phyloP scores from a whole-genome alignment of 2,797 vertebrate species.

The Urosaurus nigricauda region DNA sequence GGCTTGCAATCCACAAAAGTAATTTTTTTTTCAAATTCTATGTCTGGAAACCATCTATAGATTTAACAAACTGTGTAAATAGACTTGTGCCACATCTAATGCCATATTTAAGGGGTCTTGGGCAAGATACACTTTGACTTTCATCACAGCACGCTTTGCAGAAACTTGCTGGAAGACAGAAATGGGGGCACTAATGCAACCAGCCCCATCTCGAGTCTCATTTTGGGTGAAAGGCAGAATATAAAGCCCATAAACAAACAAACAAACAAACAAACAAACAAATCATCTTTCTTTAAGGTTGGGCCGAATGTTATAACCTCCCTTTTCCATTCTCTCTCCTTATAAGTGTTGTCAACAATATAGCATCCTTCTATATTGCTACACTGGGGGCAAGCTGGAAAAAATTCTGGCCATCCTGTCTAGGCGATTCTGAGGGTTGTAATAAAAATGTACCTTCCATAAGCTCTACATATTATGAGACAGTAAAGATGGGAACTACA shows the following conservation, averaged over 20 bases:
- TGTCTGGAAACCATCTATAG: neutral
- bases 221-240: too few species aligned
- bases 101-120: neutral
- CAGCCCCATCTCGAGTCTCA: neutral
- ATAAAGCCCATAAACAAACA: too few species aligned
- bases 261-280: too few species aligned
- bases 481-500: too few species aligned
- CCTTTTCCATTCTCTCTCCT: neutral
- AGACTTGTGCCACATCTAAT: neutral
- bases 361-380: neutral
- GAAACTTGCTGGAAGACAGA: neutral
- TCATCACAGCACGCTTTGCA: neutral
- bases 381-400: neutral
- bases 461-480: neutral
- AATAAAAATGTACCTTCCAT: too few species aligned
- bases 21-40: too few species aligned
- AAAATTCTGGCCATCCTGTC: too few species aligned
- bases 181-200: neutral
- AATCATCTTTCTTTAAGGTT: neutral
- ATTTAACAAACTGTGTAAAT: neutral
- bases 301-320: neutral
- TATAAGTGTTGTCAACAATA: neutral
- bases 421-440: too few species aligned
- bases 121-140: neutral
- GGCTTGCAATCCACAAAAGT: too few species aligned